These are phyloP conservation scores for Rhynchomys soricoides DNA, from an alignment of 2,113 vertebrate species.

Conservation along the genomic window DNA sequence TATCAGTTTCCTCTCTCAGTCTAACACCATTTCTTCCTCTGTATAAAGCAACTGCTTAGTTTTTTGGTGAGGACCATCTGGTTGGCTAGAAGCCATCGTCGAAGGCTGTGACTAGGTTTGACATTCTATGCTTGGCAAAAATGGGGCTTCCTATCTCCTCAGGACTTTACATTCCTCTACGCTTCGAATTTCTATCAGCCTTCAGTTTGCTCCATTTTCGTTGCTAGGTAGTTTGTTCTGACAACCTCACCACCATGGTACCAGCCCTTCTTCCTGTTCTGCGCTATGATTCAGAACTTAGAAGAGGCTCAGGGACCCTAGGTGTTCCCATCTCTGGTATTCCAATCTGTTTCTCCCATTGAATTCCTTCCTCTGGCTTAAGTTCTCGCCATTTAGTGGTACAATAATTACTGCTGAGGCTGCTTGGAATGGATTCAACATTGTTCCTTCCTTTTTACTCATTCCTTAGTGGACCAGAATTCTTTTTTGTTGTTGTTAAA, in stretches of 20 bases:
- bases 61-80: neutral
- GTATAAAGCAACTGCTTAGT: neutral
- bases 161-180: neutral
- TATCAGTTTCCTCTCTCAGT: conserved; percentile 2
- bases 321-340: neutral
- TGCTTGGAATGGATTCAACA: neutral
- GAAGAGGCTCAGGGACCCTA: neutral
- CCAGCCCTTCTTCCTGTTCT: neutral
- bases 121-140: neutral
- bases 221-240: neutral
- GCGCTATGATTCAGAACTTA: neutral
- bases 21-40: neutral
- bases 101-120: neutral
- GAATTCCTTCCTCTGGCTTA: neutral
- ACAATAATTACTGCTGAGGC: neutral
- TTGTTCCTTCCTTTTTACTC: neutral
- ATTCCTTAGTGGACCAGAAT: neutral
- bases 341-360: neutral
- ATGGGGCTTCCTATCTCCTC: neutral
- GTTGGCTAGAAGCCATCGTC: neutral
- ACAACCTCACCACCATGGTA: neutral
- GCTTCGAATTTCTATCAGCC: neutral
- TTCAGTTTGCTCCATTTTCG: neutral
- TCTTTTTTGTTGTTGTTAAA: too few species aligned
- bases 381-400: neutral